Evolutionary conservation across 2,797 vertebrate genomes (phyloP).

Genomic region (Cryptoblepharus egeriae): DNA sequence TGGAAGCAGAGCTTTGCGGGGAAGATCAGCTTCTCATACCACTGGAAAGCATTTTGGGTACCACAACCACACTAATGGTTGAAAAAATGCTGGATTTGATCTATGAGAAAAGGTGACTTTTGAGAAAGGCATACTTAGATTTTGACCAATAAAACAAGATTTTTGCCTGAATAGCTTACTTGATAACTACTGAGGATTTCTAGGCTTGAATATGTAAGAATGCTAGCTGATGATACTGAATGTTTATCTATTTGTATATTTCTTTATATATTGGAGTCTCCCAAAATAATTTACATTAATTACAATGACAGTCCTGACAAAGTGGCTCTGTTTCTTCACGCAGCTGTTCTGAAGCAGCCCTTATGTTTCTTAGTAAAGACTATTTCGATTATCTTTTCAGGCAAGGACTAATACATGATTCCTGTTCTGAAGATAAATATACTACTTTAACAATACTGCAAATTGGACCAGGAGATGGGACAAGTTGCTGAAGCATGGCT

Average conservation of each 20-base stretch:
- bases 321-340: too few species aligned
- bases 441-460: conserved; percentile 90
- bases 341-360: too few species aligned
- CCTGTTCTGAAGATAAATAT: conserved; percentile 92
- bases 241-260: not conserved
- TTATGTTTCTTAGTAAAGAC: not conserved
- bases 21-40: too few species aligned
- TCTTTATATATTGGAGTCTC: too few species aligned
- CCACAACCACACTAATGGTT: too few species aligned
- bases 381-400: conserved; percentile 70
- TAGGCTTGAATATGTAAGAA: not conserved
- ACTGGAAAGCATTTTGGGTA: too few species aligned
- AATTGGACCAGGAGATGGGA: conserved; percentile 91
- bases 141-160: too few species aligned
- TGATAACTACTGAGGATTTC: not conserved
- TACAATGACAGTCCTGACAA: too few species aligned
- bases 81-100: not conserved
- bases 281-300: too few species aligned
- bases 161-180: not conserved
- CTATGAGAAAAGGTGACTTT: not conserved
- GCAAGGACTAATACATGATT: conserved; percentile 90
- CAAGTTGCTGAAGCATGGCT: conserved; percentile 92
- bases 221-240: not conserved
- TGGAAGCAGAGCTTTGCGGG: too few species aligned
- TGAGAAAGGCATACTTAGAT: not conserved